Base-by-base conservation (phyloP, 53 echinoderm and acorn worm species). In the Stichopus horrens region DNA sequence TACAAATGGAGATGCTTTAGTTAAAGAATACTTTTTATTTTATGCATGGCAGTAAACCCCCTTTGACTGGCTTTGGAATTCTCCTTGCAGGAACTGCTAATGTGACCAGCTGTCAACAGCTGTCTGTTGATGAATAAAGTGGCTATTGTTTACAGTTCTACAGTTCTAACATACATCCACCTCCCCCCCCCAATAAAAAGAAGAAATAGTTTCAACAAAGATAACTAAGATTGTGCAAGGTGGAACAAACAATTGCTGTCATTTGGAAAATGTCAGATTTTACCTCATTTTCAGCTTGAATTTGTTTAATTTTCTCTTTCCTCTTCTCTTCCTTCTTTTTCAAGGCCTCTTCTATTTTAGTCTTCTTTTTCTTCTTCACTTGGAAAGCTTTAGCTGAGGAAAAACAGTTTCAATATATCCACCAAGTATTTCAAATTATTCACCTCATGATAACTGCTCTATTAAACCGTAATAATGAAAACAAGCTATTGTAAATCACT, bases 301-400 rank as follows among this genome's bases (percentile, higher is more conserved):
- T 71, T 21, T 75, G 86, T 7, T 87, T 63, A 6, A 77, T 74
- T 90, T 91, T 86, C 76, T 94, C 91, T 91, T 89, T 93, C 93
- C 90, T 96, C 92, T 96, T 91, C 74, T 93, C 93, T 71, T 92
- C 94, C 88, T 93, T 94, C 76, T 90, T 92, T 83, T 90, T 87
- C 74, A 94, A 75, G 19, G 90, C 91, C 79, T 90, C 89, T 82
- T 94, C 93, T 66, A 93, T 7, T 16, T 58, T 73, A 20, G 75
- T 59, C 19, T 85, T 93, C 92, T 94, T 96, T 92, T 96, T 96
- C 74, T 96, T 96, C 87, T 96, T 94, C 63, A 93, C 93, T 81
- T 96, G 96, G 57, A 94, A 87, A 23, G 96, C 96, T 92, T 93
- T 96, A 23, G 23, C 23, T 52, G 52, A 76, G 5, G 76, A 16